Evolutionary conservation across 2,797 vertebrate species (phyloP).

Genomic region (Pyrrhura leucotis): DNA sequence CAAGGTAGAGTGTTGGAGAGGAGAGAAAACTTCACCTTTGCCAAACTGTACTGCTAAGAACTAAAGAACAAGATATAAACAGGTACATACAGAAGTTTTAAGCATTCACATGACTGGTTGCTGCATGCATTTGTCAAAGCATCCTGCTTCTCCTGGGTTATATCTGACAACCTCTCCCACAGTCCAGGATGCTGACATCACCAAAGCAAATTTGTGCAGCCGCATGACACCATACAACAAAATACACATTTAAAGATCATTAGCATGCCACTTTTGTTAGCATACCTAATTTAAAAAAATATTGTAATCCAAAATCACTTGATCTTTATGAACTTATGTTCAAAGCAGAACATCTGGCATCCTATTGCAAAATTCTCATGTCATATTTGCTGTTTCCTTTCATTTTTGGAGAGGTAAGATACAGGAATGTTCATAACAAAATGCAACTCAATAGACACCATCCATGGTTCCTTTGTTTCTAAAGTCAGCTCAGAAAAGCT

Average conservation of each 20-base stretch:
- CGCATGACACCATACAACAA: neutral
- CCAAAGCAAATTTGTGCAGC: neutral
- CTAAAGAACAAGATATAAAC: neutral
- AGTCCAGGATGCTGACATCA: neutral
- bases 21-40: neutral
- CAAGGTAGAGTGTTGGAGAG: neutral
- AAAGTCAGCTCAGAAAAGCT: neutral
- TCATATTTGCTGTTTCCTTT: neutral
- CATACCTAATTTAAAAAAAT: neutral
- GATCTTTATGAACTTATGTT: neutral
- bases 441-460: neutral
- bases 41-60: neutral
- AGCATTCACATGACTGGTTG: neutral
- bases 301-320: neutral
- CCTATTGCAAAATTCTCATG: neutral
- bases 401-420: neutral
- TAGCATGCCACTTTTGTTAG: neutral
- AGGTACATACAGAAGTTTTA: neutral
- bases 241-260: neutral
- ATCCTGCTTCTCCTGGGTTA: neutral
- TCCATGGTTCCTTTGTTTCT: neutral
- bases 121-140: neutral
- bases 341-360: neutral
- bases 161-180: neutral
- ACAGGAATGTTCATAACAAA: neutral